Conservation (phyloP, 53 echinoderm and acorn worm species). For the Paracentrotus lividus region DNA sequence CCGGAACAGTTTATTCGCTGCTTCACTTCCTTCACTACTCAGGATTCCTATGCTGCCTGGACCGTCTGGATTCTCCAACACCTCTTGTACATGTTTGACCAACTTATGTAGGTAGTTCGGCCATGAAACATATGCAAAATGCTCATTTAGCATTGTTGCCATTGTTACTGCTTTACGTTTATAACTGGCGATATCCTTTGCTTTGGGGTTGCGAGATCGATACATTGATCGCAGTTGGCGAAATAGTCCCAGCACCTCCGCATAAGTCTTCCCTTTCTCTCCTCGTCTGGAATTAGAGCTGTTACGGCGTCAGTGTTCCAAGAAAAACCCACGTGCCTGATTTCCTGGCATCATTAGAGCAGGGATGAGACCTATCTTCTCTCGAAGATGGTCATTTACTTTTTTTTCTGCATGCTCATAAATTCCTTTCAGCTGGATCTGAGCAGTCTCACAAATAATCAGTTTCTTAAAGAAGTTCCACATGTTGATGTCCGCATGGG, state of each 20-base stretch:
- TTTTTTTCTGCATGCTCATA: too few species aligned
- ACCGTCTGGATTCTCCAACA: slow-evolving; percentile 60
- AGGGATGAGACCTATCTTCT: not conserved
- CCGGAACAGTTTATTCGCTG: slow-evolving; percentile 74
- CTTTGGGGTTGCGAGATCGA: not conserved
- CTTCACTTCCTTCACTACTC: slow-evolving; percentile 77
- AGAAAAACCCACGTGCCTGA: not conserved
- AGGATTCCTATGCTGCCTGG: slow-evolving; percentile 70
- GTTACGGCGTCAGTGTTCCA: not conserved
- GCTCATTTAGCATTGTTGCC: not conserved
- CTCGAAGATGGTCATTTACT: not conserved
- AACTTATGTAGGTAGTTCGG: slow-evolving; percentile 80
- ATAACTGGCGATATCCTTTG: not conserved
- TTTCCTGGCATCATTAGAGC: not conserved
- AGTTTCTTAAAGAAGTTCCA: too few species aligned
- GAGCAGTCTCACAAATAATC: too few species aligned
- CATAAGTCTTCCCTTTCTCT: not conserved
- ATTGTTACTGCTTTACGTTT: not conserved
- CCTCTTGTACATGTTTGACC: slow-evolving; percentile 70
- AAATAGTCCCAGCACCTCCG: not conserved
- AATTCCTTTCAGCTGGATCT: too few species aligned
- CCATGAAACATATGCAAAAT: slow-evolving; percentile 41
- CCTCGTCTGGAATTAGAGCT: not conserved
- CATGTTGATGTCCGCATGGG: too few species aligned
- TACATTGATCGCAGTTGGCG: not conserved